A percentile compares a stretch with the other conserved stretches of the same genome.
phyloP scores from a whole-genome alignment of 2,888 invertebrate genomes.

The Apeira syringaria region DNA sequence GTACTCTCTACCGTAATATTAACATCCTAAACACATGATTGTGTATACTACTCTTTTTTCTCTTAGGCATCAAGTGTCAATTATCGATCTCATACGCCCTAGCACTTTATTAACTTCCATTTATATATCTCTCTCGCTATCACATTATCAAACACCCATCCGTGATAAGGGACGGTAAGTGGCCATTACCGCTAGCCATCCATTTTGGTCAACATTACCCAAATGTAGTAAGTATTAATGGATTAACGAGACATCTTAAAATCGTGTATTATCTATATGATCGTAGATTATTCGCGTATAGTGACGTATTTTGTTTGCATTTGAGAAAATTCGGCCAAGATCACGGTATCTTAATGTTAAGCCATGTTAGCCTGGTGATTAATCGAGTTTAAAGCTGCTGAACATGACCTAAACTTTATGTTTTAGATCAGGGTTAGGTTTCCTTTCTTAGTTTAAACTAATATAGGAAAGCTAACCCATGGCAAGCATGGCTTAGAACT shows the following conservation, averaged over 20 bases:
- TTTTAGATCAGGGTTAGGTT: too few species aligned
- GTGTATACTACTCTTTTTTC: too few species aligned
- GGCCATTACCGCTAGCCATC: constrained; percentile 3
- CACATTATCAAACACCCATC: constrained; percentile 12
- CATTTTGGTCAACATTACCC: constrained; percentile 9
- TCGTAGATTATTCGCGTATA: background rate
- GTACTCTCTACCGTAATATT: too few species aligned
- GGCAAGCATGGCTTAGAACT: too few species aligned
- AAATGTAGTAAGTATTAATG: constrained; percentile 10
- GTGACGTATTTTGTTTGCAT: constrained; percentile 17
- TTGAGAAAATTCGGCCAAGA: constrained; percentile 20
- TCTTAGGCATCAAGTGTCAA: background rate
- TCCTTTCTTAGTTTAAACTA: too few species aligned
- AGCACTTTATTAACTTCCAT: constrained; percentile 13
- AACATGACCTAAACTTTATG: background rate
- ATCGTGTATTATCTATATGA: constrained; percentile 5
- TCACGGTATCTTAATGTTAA: constrained; percentile 5
- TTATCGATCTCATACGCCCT: constrained; percentile 20
- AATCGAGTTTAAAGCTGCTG: constrained; percentile 5
- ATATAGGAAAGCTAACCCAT: too few species aligned
- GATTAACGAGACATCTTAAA: constrained; percentile 10
- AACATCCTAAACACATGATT: too few species aligned
- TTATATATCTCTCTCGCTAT: constrained; percentile 4
- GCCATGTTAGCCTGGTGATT: constrained; percentile 9
- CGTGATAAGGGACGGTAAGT: constrained; percentile 8